phyloP scores from a whole-genome alignment of 1,140 invertebrate species.

The Bombus impatiens region DNA sequence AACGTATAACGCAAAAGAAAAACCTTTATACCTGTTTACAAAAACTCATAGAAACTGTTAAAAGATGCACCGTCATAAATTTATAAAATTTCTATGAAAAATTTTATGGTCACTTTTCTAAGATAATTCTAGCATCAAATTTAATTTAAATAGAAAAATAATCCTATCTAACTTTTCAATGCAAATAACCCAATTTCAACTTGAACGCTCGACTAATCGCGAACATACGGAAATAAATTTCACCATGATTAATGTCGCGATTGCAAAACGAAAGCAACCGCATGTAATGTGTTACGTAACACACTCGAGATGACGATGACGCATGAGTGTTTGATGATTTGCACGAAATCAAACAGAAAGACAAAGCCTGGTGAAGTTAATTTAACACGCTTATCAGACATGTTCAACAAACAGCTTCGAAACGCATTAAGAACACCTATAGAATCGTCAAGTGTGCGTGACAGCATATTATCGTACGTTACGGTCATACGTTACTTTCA shows the following conservation, averaged over 20 bases:
- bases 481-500: slow-evolving; percentile 41
- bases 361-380: slow-evolving; percentile 4
- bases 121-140: background rate
- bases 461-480: slow-evolving; percentile 40
- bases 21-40: background rate
- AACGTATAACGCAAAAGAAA: background rate
- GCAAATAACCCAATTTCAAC: background rate
- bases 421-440: slow-evolving; percentile 32
- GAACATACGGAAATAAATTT: background rate
- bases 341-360: slow-evolving; percentile 8
- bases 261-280: background rate
- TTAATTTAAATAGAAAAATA: background rate
- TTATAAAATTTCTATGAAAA: background rate
- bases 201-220: background rate
- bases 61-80: background rate
- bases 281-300: background rate
- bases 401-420: slow-evolving; percentile 25
- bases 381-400: slow-evolving; percentile 22
- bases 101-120: background rate
- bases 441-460: slow-evolving; percentile 37
- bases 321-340: background rate
- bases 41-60: background rate
- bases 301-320: background rate
- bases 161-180: background rate
- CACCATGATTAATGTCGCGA: background rate